Evolutionary conservation across 2,113 vertebrate species (phyloP).

Genomic region (Etia nguti): DNA sequence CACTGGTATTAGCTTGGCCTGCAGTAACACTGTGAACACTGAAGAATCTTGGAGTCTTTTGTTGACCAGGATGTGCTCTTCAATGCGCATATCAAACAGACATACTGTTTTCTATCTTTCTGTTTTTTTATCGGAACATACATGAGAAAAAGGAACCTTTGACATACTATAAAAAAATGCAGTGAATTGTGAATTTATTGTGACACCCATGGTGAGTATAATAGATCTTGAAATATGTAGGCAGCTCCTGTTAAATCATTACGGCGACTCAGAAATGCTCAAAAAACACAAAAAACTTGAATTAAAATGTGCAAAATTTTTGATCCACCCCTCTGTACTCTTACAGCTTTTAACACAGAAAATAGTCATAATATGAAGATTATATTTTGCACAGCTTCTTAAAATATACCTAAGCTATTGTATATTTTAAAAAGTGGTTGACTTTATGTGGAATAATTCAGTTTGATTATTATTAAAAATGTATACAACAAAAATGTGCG

Average conservation of each 20-base stretch:
- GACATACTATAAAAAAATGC: neutral
- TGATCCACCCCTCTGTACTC: neutral
- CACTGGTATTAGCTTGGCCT: neutral
- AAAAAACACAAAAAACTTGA: neutral
- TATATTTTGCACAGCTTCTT: neutral
- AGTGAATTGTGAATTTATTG: neutral
- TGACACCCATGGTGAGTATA: neutral
- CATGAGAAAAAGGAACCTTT: neutral
- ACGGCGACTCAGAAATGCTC: neutral
- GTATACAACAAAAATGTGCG: neutral
- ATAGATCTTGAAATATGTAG: neutral
- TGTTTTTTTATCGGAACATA: too few relatives aligned
- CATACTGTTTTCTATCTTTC: too few relatives aligned
- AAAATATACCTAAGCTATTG: neutral
- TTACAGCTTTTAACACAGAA: neutral
- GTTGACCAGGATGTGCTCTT: neutral
- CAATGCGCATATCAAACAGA: neutral
- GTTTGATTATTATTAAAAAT: neutral
- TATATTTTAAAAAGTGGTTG: neutral
- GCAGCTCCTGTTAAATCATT: neutral
- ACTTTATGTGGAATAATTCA: neutral
- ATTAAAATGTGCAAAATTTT: neutral
- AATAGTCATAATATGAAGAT: neutral
- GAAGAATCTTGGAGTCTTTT: neutral
- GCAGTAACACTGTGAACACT: neutral